Conservation (phyloP, 2,797 vertebrate genomes). For the Leptatherina wallacei region DNA sequence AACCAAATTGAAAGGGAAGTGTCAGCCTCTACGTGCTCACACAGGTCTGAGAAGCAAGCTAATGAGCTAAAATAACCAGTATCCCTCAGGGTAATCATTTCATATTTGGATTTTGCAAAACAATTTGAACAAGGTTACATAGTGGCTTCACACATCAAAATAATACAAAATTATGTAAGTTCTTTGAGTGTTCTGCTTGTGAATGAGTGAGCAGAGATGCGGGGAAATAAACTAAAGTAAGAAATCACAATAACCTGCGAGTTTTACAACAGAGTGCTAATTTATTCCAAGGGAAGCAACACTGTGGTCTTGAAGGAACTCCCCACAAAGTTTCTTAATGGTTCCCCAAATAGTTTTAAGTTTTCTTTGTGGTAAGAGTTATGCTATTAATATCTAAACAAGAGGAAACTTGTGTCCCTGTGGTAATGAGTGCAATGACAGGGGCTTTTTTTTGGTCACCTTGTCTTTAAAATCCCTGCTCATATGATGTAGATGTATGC, state of each 20-base stretch:
- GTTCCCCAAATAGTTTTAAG: background rate
- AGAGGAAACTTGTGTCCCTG: slow-evolving; percentile 32
- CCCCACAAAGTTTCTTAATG: slow-evolving; percentile 8
- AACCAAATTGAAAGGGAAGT: background rate
- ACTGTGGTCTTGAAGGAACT: slow-evolving; percentile 25
- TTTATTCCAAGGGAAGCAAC: slow-evolving; percentile 24
- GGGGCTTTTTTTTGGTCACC: slow-evolving; percentile 26
- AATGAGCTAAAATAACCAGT: slow-evolving; percentile 6
- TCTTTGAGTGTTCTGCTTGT: slow-evolving; percentile 6
- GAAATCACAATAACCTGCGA: slow-evolving; percentile 12
- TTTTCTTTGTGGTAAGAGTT: slow-evolving; percentile 1
- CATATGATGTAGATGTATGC: slow-evolving; percentile 16
- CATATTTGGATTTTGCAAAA: background rate
- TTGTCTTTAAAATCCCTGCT: slow-evolving; percentile 20
- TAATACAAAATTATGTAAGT: slow-evolving; percentile 1
- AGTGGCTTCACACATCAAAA: background rate
- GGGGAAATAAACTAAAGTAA: background rate
- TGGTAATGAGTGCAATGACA: slow-evolving; percentile 9
- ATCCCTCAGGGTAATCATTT: slow-evolving; percentile 3
- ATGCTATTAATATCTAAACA: slow-evolving; percentile 24
- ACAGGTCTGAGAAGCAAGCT: background rate
- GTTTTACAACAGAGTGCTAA: slow-evolving; percentile 23
- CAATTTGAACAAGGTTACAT: background rate
- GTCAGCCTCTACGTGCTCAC: background rate
- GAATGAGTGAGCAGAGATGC: background rate